These are phyloP conservation scores for Mesorhabditis sp. DNA, from an alignment of 2,888 invertebrate genomes.

Conservation along the genomic window DNA sequence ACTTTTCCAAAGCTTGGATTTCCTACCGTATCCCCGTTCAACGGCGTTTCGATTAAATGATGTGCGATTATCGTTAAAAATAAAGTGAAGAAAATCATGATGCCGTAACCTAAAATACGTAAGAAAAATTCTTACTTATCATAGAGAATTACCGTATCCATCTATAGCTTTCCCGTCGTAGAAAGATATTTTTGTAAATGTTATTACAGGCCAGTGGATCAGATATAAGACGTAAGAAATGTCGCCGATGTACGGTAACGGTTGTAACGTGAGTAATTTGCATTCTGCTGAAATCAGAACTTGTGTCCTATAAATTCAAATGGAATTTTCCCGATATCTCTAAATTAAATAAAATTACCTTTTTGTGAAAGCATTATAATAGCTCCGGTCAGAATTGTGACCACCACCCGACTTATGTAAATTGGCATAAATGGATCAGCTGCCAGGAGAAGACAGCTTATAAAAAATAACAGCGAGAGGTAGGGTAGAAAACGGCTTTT, in stretches of 20 bases:
- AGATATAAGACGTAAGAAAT: slow-evolving; percentile 7
- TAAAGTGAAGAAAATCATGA: neutral
- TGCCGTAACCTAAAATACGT: neutral
- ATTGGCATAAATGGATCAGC: too few species aligned
- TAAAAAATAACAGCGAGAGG: too few species aligned
- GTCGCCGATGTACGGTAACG: slow-evolving; percentile 7
- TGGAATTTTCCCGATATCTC: too few species aligned
- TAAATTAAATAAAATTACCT: too few species aligned
- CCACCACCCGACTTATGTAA: too few species aligned
- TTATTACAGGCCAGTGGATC: slow-evolving; percentile 6
- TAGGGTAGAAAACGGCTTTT: too few species aligned
- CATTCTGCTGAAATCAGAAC: neutral
- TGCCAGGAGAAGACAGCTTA: too few species aligned
- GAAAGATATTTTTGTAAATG: neutral
- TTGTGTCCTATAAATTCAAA: too few species aligned
- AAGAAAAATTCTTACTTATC: neutral
- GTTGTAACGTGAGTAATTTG: neutral
- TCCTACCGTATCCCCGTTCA: neutral
- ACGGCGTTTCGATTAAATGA: neutral
- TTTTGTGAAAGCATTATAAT: too few species aligned
- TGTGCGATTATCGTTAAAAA: neutral
- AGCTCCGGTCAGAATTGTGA: too few species aligned
- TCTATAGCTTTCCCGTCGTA: neutral
- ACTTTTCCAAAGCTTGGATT: too few species aligned
- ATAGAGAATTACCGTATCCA: neutral